phyloP scores from a whole-genome alignment of 2,888 invertebrate species.

The Tortrix viridana region DNA sequence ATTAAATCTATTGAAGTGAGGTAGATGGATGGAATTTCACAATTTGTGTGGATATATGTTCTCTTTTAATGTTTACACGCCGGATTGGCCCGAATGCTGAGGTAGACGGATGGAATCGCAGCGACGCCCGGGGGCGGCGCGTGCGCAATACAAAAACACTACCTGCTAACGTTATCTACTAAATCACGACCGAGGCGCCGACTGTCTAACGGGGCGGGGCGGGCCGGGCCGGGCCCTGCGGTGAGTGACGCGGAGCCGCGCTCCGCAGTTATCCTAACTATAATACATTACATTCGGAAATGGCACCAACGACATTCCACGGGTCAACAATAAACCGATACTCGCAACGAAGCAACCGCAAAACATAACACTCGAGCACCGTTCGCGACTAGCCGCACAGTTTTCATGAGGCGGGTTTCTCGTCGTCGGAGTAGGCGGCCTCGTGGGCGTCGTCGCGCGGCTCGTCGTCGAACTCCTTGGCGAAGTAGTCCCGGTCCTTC shows the following conservation, averaged over 20 bases:
- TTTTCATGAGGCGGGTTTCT: conserved; percentile 71
- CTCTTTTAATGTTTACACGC: conserved; percentile 69
- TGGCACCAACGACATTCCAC: conserved; percentile 83
- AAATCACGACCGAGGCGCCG: conserved; percentile 55
- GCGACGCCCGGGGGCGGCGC: conserved; percentile 76
- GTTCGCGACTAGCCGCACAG: conserved; percentile 57
- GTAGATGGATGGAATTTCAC: conserved; percentile 90
- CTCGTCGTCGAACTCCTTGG: conserved; percentile 67
- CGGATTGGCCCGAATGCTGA: conserved; percentile 83
- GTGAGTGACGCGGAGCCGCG: conserved; percentile 5
- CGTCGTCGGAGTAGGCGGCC: conserved; percentile 79
- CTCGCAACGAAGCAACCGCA: conserved; percentile 66
- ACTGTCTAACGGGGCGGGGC: conserved; percentile 27
- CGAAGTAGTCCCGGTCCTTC: conserved; percentile 65
- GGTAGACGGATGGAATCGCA: conserved; percentile 86
- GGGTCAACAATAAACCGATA: conserved; percentile 79
- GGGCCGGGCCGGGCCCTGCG: not conserved
- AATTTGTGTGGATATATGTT: conserved; percentile 82
- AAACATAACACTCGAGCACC: conserved; percentile 82
- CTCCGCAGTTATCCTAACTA: conserved; percentile 52
- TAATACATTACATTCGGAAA: conserved; percentile 75
- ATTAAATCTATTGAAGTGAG: conserved; percentile 87
- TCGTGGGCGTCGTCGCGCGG: conserved; percentile 68
- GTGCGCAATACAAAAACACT: conserved; percentile 76
- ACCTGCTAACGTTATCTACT: conserved; percentile 72